phyloP scores from a whole-genome alignment of 2,888 invertebrate species.

The Neuroscelio doddi region DNA sequence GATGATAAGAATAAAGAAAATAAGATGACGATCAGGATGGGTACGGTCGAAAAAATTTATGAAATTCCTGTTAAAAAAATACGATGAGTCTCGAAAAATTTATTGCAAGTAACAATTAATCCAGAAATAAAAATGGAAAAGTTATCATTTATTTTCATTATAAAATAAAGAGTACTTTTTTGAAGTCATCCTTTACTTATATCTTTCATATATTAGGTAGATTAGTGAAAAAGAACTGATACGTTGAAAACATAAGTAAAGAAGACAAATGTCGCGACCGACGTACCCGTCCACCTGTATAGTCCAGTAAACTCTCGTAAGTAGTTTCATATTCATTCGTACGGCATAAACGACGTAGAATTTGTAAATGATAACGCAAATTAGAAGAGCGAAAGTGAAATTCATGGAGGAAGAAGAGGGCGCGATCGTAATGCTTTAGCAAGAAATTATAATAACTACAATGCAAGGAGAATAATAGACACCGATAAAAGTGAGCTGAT shows the following conservation, averaged over 20 bases:
- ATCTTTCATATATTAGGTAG: background rate
- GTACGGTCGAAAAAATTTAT: conserved; percentile 13
- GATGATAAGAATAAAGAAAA: background rate
- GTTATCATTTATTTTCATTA: too few relatives aligned
- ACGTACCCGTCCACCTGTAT: conserved; percentile 55
- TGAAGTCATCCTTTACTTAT: too few relatives aligned
- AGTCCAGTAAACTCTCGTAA: conserved; percentile 54
- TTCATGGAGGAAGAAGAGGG: conserved; percentile 19
- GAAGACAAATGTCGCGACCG: conserved; percentile 28
- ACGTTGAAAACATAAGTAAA: conserved; percentile 28
- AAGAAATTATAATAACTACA: conserved; percentile 13
- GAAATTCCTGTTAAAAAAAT: conserved; percentile 2
- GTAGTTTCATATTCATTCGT: conserved; percentile 65
- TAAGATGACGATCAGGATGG: conserved; percentile 30
- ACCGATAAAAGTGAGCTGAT: too few relatives aligned
- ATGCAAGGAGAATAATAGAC: conserved; percentile 31
- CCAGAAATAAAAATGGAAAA: too few relatives aligned
- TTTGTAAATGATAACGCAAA: conserved; percentile 45
- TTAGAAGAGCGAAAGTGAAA: conserved; percentile 8
- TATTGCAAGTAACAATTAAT: too few relatives aligned
- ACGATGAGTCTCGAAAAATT: conserved; percentile 22
- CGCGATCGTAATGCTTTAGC: conserved; percentile 37
- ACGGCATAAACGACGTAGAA: conserved; percentile 55
- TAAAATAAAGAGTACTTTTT: too few relatives aligned
- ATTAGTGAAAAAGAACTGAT: conserved; percentile 21